Evolutionary conservation across 2,888 invertebrate species (phyloP), one percentile per base, ranked within the genome.

Genomic region (Cephus pygmeus): DNA sequence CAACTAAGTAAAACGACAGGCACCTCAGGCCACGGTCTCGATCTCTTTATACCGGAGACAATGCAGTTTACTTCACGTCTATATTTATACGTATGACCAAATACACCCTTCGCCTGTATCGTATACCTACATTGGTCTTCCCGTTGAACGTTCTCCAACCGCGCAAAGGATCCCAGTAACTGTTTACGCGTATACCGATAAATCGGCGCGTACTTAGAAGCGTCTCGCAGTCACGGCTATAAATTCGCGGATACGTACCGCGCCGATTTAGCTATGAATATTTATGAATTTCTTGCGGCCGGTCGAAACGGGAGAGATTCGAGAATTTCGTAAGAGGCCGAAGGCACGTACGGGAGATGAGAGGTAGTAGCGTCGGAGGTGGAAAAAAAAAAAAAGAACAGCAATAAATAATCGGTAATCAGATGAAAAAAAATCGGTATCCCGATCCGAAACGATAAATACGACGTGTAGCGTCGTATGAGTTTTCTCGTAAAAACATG

Each of bases 261-360:
- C 83, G 84, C 82, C 81, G 81, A 84, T 82, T 83, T 79, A 78
- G 83, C 80, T 84, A 85, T 87, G 87, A 85, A 87, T 87, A 87
- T 87, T 87, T 87, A 87, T 86, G 88, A 84, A 76, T 40, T 36
- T 68, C 33, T 31, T 68, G 33, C 74, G 77, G 23, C 9, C 23
- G 23, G 15, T 69, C 34, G 76, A 69, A 73, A 73, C 69, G 76
- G 9, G 33, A 34, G 82, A 81, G 31, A 71, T 84, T 83, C 80
- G 80, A 82, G 78, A 79, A 80, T 85, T 81, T 83, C 84, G 79
- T 31, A 71, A 71, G 56, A 56, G 56, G 56, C 15, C 23, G 23
- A 56, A 15, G 23, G 23, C 56, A 23, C 9, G 40, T 56, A 23
- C 2, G 1, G 23, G 23, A 56, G 56, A 56, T 3, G 56, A 9